Evolutionary conservation across 2,113 vertebrate species (phyloP), one percentile per base, ranked within the genome.

Genomic region (Dicentrarchus labrax): DNA sequence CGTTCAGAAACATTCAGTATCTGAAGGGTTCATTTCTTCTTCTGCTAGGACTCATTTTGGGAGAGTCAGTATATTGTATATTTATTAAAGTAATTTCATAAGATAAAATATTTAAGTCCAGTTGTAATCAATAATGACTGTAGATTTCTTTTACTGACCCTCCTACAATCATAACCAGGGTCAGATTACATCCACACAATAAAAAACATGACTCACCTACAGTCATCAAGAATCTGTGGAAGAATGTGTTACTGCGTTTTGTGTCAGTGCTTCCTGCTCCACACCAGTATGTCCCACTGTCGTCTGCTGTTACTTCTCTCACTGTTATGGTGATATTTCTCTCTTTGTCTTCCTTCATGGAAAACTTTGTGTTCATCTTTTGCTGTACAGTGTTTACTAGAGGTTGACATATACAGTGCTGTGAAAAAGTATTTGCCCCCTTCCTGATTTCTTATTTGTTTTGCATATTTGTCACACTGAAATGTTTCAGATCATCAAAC

Each of bases 201-300:
- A 30, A 30, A 24, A 30, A 15, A 6, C 12, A 36, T 4, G 13
- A 86, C 88, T 76, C 69, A 88, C 88, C 76, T 2, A 60, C 54
- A 36, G 0, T 72, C 59, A 90, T 6, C 0, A 0, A 0, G 6
- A 88, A 0, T 75, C 4, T 81, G 65, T 68, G 9, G 59, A 65
- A 36, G 70, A 84, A 78, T 1, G 0, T 15, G n/a, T n/a, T n/a
- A n/a, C n/a, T n/a, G 0, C 0, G 1, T 19, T 0, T 13, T 8
- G 2, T 1, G 56, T 59, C 8, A 15, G 6, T 0, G 5, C 0
- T 22, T 9, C 6, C 1, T 4, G 0, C 74, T 72, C 80, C 45
- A 60, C 83, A 83, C 83, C 88, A 90, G 85, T 88, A 88, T 1
- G 48, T 68, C 64, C 86, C 86, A 10, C 38, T 9, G 43, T 88